Percentiles rank a stretch among this genome's conserved stretches.
Evolutionary conservation across 37 sponge, comb jelly and placozoan species (phyloP).

Genomic region (Spongia lamella): DNA sequence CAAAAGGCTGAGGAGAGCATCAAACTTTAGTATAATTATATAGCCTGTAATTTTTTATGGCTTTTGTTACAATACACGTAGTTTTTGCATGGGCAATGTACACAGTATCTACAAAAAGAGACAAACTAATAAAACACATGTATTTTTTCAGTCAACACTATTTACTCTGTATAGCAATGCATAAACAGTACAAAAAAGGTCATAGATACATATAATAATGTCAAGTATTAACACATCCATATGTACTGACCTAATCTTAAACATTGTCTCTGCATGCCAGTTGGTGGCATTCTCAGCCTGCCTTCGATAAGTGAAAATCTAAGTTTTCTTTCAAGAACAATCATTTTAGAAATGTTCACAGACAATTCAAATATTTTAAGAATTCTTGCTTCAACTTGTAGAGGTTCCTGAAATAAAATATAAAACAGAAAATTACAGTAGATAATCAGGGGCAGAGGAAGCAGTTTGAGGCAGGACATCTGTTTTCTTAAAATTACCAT

Average conservation of each 20-base stretch:
- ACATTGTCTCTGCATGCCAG: conserved; percentile 71
- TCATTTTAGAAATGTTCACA: conserved; percentile 49
- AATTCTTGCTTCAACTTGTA: not conserved
- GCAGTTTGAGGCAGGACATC: conserved; percentile 10
- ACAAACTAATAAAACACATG: too few relatives aligned
- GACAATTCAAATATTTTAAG: not conserved
- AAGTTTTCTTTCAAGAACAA: conserved; percentile 56
- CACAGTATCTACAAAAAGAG: conserved; percentile 3
- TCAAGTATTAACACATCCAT: not conserved
- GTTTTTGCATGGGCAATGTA: not conserved
- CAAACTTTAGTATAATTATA: too few relatives aligned
- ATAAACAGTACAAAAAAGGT: too few relatives aligned
- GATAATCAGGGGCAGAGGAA: not conserved
- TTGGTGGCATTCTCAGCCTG: conserved; percentile 69
- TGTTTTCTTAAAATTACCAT: too few relatives aligned
- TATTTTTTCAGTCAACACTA: too few relatives aligned
- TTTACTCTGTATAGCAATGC: too few relatives aligned
- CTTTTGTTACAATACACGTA: too few relatives aligned
- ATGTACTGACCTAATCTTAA: conserved; percentile 65
- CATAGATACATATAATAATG: not conserved
- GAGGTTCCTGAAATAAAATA: not conserved
- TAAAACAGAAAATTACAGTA: not conserved
- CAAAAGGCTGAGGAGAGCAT: too few relatives aligned
- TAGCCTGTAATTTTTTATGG: too few relatives aligned
- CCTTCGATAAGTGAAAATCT: conserved; percentile 62